Conservation (phyloP, 2,888 invertebrate species). For the Philopedon plagiatum region DNA sequence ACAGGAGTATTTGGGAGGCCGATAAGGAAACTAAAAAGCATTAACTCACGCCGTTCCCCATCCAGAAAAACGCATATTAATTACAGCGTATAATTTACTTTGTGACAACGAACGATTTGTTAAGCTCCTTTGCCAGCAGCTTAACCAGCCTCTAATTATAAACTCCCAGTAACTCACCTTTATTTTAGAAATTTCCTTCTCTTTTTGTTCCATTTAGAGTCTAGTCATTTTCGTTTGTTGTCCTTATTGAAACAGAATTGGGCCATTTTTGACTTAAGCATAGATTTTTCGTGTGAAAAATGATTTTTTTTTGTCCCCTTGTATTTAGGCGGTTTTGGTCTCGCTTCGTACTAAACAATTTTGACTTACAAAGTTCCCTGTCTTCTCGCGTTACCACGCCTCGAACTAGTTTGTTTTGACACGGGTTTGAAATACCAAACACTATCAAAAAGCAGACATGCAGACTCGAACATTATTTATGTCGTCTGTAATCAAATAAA, state of each 20-base stretch:
- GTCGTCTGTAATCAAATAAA: conserved; percentile 42
- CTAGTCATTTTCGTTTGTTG: too few relatives aligned
- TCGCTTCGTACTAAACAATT: too few relatives aligned
- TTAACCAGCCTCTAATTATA: conserved; percentile 53
- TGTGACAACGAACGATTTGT: conserved; percentile 52
- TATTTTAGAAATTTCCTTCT: conserved; percentile 36
- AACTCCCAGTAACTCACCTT: conserved; percentile 48
- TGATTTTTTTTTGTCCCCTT: too few relatives aligned
- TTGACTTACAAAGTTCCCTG: not conserved
- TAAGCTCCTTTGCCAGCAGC: conserved; percentile 45
- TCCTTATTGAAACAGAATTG: too few relatives aligned
- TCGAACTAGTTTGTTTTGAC: conserved; percentile 28
- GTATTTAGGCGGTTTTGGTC: too few relatives aligned
- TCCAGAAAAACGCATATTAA: conserved; percentile 48
- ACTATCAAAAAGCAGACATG: conserved; percentile 29
- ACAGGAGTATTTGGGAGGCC: too few relatives aligned
- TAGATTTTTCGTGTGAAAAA: too few relatives aligned
- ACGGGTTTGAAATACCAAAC: conserved; percentile 23
- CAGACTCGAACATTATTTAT: conserved; percentile 34
- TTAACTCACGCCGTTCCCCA: conserved; percentile 6
- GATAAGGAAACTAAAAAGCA: not conserved
- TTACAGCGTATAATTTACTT: conserved; percentile 48
- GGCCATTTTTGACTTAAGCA: too few relatives aligned
- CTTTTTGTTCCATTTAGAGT: too few relatives aligned
- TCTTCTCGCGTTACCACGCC: not conserved